Percentiles rank a stretch among this genome's conserved stretches.
Conservation (phyloP, 1,140 invertebrate genomes). For the Drosophila saltans region DNA sequence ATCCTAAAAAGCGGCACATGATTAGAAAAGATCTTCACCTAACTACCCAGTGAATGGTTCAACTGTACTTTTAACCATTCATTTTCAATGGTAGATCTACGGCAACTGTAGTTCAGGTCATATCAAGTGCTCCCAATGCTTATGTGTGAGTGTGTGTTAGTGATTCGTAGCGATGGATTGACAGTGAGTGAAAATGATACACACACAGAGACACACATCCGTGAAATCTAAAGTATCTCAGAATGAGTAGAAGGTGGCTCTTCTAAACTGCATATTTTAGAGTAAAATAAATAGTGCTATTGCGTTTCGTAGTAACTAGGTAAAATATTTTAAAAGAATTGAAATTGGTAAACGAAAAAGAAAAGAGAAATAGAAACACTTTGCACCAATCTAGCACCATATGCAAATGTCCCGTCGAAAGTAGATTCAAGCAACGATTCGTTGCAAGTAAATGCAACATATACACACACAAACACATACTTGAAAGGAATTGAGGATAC, state of each 20-base stretch:
- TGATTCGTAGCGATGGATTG: too few species aligned
- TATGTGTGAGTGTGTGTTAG: constrained; percentile 1
- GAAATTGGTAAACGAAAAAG: neutral
- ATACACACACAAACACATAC: neutral
- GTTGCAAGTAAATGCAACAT: neutral
- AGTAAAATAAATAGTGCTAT: constrained; percentile 3
- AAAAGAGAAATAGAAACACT: neutral
- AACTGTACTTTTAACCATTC: neutral
- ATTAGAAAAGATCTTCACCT: neutral
- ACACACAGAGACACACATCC: neutral
- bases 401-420: constrained; percentile 15
- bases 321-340: constrained; percentile 7
- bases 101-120: too few species aligned
- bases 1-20: neutral
- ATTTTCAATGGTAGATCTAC: neutral
- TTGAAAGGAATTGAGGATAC: neutral
- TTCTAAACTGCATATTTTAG: neutral
- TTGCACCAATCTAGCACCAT: constrained; percentile 12
- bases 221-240: neutral
- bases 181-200: neutral
- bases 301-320: constrained; percentile 4
- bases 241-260: neutral
- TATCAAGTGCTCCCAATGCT: neutral
- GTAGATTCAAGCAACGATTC: neutral
- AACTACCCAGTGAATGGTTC: neutral